Conservation (phyloP, 2,113 vertebrate species). For the Muscicapa adusta region DNA sequence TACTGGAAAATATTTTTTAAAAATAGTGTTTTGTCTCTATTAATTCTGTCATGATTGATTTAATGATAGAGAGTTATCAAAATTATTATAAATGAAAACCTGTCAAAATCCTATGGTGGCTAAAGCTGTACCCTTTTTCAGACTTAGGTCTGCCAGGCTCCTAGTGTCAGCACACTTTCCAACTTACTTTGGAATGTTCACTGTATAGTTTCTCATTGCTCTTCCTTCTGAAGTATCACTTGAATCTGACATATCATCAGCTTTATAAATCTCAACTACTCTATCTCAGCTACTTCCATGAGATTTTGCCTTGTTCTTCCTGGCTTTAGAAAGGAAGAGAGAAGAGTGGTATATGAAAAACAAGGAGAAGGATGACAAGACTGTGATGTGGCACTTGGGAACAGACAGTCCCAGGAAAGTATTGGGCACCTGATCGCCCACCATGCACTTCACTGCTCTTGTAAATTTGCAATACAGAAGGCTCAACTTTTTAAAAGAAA, state of each 20-base stretch:
- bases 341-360: not conserved
- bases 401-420: not conserved
- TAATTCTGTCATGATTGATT: not conserved
- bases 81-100: not conserved
- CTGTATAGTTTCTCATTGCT: not conserved
- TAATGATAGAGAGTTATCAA: not conserved
- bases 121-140: not conserved
- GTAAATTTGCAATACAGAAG: not conserved
- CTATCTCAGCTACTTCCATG: not conserved
- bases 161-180: not conserved
- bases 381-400: not conserved
- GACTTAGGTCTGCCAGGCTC: not conserved
- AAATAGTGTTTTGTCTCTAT: not conserved
- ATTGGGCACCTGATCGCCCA: rapidly evolving
- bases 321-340: not conserved
- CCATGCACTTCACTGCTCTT: rapidly evolving
- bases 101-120: not conserved
- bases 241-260: not conserved
- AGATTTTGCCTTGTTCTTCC: not conserved
- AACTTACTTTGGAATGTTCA: not conserved
- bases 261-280: not conserved
- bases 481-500: not conserved
- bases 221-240: not conserved
- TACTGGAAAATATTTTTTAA: not conserved
- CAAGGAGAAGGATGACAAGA: rapidly evolving